Evolutionary conservation across 1,140 invertebrate species (phyloP).

Genomic region (Oryzaephilus surinamensis): DNA sequence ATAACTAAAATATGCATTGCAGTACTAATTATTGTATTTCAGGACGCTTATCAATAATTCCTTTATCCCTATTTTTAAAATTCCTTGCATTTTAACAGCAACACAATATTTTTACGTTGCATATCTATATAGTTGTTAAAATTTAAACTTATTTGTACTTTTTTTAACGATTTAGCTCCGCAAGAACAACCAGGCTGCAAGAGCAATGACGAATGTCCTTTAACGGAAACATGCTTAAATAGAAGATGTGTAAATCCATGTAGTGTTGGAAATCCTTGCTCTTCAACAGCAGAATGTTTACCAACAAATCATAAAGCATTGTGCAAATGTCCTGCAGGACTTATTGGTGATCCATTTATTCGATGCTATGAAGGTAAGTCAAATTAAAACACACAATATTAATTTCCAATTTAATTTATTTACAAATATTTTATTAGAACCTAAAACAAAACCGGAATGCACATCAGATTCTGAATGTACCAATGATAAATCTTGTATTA

Average conservation of each 20-base stretch:
- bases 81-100: constrained; percentile 19
- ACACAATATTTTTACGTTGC: too few species aligned
- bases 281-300: constrained; percentile 64
- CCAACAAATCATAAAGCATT: constrained; percentile 62
- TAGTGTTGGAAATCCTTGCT: constrained; percentile 60
- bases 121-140: constrained; percentile 8
- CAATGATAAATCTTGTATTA: constrained; percentile 64
- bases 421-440: constrained; percentile 39
- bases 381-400: constrained; percentile 9
- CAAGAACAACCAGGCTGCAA: constrained; percentile 51
- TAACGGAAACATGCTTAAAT: constrained; percentile 62
- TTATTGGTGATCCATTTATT: constrained; percentile 68
- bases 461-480: constrained; percentile 60
- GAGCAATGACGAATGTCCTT: constrained; percentile 57
- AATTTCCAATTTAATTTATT: too few species aligned
- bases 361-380: constrained; percentile 55
- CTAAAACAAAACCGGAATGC: constrained; percentile 50
- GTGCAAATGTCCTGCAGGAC: constrained; percentile 64
- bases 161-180: constrained; percentile 22
- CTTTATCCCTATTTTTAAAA: constrained; percentile 6
- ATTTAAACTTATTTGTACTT: constrained; percentile 4
- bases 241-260: constrained; percentile 69
- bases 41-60: constrained; percentile 1
- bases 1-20: constrained; percentile 2
- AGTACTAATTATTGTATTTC: not conserved